Percentiles rank a stretch among this genome's conserved stretches.
phyloP scores from a whole-genome alignment of 2,888 invertebrate species.

The Cephus pulcher region DNA sequence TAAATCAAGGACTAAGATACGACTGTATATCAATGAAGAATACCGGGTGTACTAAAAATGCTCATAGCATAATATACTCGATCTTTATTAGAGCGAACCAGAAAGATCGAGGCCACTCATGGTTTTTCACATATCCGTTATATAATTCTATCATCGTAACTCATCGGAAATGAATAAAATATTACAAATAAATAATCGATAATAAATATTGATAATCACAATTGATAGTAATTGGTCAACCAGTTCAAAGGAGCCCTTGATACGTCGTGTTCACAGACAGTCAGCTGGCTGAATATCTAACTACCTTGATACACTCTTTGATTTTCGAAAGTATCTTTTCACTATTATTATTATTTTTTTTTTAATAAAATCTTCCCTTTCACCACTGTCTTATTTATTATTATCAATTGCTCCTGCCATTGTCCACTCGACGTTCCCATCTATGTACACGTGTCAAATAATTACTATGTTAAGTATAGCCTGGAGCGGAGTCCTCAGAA shows the following conservation, averaged over 20 bases:
- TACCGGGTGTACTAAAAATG: neutral
- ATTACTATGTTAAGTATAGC: neutral
- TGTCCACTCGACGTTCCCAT: neutral
- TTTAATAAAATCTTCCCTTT: conserved; percentile 22
- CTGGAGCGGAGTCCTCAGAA: neutral
- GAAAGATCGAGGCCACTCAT: neutral
- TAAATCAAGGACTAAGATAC: too few relatives aligned
- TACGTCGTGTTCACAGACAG: neutral
- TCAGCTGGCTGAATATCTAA: neutral
- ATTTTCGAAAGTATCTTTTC: conserved; percentile 39
- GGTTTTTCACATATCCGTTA: neutral
- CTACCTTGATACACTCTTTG: neutral
- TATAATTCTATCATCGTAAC: neutral
- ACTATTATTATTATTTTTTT: neutral
- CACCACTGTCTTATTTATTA: conserved; percentile 26
- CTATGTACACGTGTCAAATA: neutral
- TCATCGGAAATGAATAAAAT: neutral
- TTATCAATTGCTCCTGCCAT: conserved; percentile 24
- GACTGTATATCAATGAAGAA: neutral
- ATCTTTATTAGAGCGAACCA: neutral
- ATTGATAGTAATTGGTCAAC: neutral
- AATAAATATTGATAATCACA: neutral
- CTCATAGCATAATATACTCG: neutral
- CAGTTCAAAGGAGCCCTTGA: neutral
- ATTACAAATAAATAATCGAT: neutral